These are phyloP conservation scores for Arothron firmamentum DNA, from an alignment of 2,113 vertebrate genomes.

Conservation along the genomic window DNA sequence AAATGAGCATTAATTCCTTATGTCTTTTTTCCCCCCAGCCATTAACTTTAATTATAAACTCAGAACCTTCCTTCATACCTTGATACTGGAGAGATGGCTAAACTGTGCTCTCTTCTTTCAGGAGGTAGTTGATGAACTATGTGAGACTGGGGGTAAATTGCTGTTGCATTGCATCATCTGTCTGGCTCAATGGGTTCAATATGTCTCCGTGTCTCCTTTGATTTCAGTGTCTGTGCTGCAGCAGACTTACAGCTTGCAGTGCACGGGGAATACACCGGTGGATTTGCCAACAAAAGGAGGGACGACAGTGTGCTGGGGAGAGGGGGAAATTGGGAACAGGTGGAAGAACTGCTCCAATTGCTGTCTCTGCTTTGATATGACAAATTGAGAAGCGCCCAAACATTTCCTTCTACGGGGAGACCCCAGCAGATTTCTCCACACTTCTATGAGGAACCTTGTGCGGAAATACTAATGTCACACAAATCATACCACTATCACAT, in stretches of 20 bases:
- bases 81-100: constrained; percentile 31
- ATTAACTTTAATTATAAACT: constrained; percentile 63
- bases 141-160: constrained; percentile 62
- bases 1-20: constrained; percentile 31
- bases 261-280: constrained; percentile 35
- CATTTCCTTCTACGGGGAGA: constrained; percentile 60
- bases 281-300: constrained; percentile 61
- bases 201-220: constrained; percentile 61
- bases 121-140: constrained; percentile 46
- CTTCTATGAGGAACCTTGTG: constrained; percentile 13
- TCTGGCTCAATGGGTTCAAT: constrained; percentile 72
- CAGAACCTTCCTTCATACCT: constrained; percentile 47
- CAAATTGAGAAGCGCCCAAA: constrained; percentile 69
- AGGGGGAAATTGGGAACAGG: constrained; percentile 72
- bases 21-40: constrained; percentile 29
- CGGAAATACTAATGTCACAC: neutral
- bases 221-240: constrained; percentile 73
- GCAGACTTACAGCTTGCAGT: constrained; percentile 28
- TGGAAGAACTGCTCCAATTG: constrained; percentile 55
- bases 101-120: constrained; percentile 31
- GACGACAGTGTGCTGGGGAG: constrained; percentile 55
- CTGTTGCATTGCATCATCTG: constrained; percentile 74
- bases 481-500: too few species aligned
- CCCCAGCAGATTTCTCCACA: constrained; percentile 21
- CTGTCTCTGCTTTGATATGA: constrained; percentile 70